Evolutionary conservation across 2,113 vertebrate genomes (phyloP), one percentile per base, ranked within the genome.

Genomic region (Ceyx margarethae): DNA sequence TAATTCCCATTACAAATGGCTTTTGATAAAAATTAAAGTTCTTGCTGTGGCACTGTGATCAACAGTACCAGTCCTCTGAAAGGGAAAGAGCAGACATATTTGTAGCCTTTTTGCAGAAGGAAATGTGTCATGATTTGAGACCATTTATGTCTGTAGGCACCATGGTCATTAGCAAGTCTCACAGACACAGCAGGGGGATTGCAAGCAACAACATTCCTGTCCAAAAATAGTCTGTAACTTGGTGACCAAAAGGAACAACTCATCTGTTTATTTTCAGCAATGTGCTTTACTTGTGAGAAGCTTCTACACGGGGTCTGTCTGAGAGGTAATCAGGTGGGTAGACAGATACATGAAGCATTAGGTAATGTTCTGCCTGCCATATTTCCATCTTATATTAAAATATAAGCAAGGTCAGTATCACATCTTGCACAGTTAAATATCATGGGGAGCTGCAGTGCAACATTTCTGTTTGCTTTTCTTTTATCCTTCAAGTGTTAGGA

Each of bases 11-110:
- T 81, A 57, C 42, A 98, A 97, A 96, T 93, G 22, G 97, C 93
- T 11, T 98, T 98, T 56, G 96, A 95, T 21, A 93, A 93, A 84
- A 97, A 97, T 67, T 93, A 98, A 81, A 90, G 96, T 66, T 93
- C 96, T 82, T 58, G 95, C 48, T 73, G 48, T 8, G 82, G 81
- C 1, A 21, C 10, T 11, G 62, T 21, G 2, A 96, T 91, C 28
- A 45, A 94, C 97, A 66, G 95, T 96, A 14, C 83, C 95, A 23
- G 75, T 15, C 5, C 95, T 96, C 82, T 75, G 97, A 97, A 97
- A 95, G 72, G 97, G 95, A 61, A 96, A 85, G 85, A 19, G 90
- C 8, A 42, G 57, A 40, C 21, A n/a, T 14, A 0, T 86, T 25
- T 66, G 65, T 56, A 97, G 48, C 11, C 8, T 16, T 71, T 25